Evolutionary conservation across 1,140 invertebrate genomes (phyloP), one percentile per base, ranked within the genome.

Genomic region (Semibalanus balanoides): DNA sequence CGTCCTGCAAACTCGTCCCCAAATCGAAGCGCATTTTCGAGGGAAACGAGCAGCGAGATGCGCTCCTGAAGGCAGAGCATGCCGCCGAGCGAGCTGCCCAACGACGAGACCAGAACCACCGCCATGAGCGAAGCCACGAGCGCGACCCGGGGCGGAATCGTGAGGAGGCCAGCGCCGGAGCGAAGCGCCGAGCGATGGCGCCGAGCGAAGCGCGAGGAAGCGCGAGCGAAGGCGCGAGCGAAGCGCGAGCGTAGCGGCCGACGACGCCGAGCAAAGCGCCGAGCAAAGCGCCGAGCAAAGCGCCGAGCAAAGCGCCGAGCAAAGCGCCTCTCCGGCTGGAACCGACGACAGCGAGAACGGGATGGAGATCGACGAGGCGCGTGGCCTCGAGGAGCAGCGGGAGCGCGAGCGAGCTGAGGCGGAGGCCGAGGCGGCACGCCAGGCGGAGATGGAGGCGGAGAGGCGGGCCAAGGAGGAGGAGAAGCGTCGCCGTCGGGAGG

Each of bases 11-110:
- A 27, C 70, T 72, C n/a, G 70, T 72, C 70, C 3, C 70, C 70
- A 72, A 72, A 22, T 72, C 19, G 70, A 72, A 72, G 28, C n/a
- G 28, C 70, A 72, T 72, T n/a, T 72, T 72, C 70, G 70, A 72
- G 9, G 70, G 29, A n/a, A 72, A 30, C 70, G 70, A 72, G 28
- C 3, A 28, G 70, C 69, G 69, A 5, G 5, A 11, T 5, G 7
- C 5, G 69, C 28, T 5, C 5, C 35, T 40, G 5, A 40, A 40
- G 35, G 35, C 35, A 7, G 35, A 40, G 35, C 5, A 40, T 7
- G 35, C 5, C 5, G 35, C 35, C 35, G 35, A 40, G 35, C 35
- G 35, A 40, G 35, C 35, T 17, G 35, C 35, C 5, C 35, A 17
- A 17, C 5, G 35, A 17, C 5, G 35, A 40, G 35, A n/a, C n/a